Evolutionary conservation across 2,113 vertebrate genomes (phyloP), one percentile per base, ranked within the genome.

Genomic region (Psittacara wagleri): DNA sequence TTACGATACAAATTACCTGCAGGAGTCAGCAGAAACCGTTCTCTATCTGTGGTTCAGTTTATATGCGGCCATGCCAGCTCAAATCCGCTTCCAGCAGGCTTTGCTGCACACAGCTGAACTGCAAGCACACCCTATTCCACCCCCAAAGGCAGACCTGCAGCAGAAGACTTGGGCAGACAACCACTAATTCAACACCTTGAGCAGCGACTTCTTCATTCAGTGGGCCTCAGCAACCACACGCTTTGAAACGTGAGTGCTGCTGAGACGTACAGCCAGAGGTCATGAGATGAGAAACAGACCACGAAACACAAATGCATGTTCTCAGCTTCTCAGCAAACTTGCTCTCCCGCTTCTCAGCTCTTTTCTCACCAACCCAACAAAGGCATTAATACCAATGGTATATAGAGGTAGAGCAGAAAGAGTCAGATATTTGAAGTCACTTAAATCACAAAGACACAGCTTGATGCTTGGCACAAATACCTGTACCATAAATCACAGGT

Each of bases 191-290:
- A 31, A 44, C 43, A 78, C 57, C 67, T 19, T 13, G 3, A 48
- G 57, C 52, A 74, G 44, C 0, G 0, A 7, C 73, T 35, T 43
- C 0, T 35, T 39, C 0, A 0, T 3, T 23, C 2, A 0, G 10
- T 8, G 17, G 44, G 19, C n/a, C 61, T 37, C 22, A 33, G 48
- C 64, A 59, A 51, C 13, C 2, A 0, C 17, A 8, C 9, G 5
- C 2, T 2, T 11, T 17, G 28, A 41, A 63, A 67, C 66, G 43
- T 4, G 13, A 75, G 43, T 3, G 13, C 66, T 82, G 70, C 52
- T 1, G 13, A 77, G 37, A 55, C 49, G 39, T 33, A 15, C 0
- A 1, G 39, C 29, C 27, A 66, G 33, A 23, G 19, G 8, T 29
- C 17, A 15, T 2, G 11, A 52, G 39, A 67, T 9, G 33, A 81